A percentile compares a stretch with the other conserved stretches of the same genome.
Evolutionary conservation across 2,113 vertebrate genomes (phyloP).

Genomic region (Grammomys dolichurus): DNA sequence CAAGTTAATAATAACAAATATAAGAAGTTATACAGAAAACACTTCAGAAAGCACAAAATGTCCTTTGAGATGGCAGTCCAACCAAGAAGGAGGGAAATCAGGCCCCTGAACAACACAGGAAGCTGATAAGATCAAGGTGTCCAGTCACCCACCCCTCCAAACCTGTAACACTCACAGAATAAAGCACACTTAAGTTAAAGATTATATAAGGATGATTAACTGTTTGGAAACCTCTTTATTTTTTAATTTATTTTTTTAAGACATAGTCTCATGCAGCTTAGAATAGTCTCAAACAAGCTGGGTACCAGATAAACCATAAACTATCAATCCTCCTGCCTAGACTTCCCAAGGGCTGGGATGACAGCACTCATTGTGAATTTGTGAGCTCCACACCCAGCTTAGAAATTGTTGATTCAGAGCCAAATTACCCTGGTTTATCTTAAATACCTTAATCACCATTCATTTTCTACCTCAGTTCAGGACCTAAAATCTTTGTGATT

Average conservation of each 20-base stretch:
- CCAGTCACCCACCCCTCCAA: not conserved
- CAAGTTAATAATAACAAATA: not conserved
- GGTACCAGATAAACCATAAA: not conserved
- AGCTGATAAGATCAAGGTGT: not conserved
- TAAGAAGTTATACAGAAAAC: not conserved
- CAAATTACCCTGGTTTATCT: not conserved
- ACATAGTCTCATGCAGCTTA: no score
- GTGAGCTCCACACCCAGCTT: not conserved
- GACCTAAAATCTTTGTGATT: not conserved
- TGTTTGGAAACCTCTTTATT: not conserved
- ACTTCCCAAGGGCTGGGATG: not conserved
- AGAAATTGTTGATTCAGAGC: not conserved
- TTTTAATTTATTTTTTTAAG: not conserved
- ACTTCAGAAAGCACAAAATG: not conserved
- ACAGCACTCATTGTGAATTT: not conserved
- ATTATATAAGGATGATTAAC: not conserved
- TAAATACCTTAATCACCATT: not conserved
- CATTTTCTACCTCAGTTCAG: not conserved
- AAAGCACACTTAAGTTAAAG: not conserved
- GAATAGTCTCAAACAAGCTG: not conserved
- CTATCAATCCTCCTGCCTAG: no score
- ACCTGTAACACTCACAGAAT: not conserved
- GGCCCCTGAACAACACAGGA: not conserved
- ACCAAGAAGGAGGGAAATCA: not conserved
- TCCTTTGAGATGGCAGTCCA: not conserved